Conservation (phyloP, 53 echinoderm and acorn worm species). For the Paracentrotus lividus region DNA sequence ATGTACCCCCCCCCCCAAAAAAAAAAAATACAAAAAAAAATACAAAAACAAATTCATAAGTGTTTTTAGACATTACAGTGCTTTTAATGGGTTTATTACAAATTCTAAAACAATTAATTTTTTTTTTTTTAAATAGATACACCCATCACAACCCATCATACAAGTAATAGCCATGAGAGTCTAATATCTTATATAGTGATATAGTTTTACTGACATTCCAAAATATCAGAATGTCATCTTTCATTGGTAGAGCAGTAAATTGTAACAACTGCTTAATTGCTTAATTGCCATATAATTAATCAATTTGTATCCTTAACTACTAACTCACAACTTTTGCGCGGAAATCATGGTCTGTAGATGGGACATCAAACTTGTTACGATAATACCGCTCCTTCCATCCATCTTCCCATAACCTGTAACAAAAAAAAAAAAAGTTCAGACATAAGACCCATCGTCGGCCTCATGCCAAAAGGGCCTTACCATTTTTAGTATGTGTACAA, state of each 20-base stretch:
- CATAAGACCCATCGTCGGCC: too few species aligned
- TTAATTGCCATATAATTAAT: not conserved
- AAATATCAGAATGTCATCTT: not conserved
- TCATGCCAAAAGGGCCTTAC: too few species aligned
- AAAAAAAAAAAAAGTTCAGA: constrained; percentile 8
- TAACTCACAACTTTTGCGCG: constrained; percentile 94
- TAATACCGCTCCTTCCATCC: constrained; percentile 99
- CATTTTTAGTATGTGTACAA: too few species aligned
- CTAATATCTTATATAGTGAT: too few species aligned
- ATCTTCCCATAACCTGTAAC: constrained; percentile 93
- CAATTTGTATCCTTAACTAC: not conserved
- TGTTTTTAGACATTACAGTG: too few species aligned
- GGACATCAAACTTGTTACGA: constrained; percentile 94
- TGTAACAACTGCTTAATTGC: not conserved
- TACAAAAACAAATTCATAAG: not conserved
- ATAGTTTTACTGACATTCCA: too few species aligned
- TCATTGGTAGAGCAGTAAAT: not conserved
- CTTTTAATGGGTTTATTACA: not conserved
- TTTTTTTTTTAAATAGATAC: not conserved
- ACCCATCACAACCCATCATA: not conserved
- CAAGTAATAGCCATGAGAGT: too few species aligned
- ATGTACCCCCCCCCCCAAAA: too few species aligned
- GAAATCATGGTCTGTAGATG: constrained; percentile 79
- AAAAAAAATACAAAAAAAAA: not conserved
- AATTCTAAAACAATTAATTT: not conserved